These are phyloP conservation scores for Albula glossodonta DNA, from an alignment of 2,113 vertebrate genomes.

Conservation along the genomic window DNA sequence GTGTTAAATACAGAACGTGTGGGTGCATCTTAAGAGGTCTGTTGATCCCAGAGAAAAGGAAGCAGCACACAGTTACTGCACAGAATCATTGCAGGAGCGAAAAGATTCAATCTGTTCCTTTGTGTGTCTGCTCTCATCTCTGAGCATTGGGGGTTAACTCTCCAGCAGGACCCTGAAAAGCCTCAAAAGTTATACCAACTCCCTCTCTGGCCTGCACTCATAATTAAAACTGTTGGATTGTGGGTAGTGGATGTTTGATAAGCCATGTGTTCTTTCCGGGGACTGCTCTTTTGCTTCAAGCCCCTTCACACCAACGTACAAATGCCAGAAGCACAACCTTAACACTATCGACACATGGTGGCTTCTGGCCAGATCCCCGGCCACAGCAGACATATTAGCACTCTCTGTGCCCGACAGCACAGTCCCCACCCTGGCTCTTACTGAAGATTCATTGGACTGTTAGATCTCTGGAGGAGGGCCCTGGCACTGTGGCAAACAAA, in stretches of 20 bases:
- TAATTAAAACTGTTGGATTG: not conserved
- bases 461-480: not conserved
- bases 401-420: too few species aligned
- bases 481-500: not conserved
- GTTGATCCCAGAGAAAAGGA: too few species aligned
- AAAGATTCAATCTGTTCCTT: too few species aligned
- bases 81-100: too few species aligned
- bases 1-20: too few species aligned
- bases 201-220: not conserved
- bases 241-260: not conserved
- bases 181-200: not conserved
- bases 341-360: not conserved
- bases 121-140: not conserved
- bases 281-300: not conserved
- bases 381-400: not conserved
- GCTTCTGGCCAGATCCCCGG: not conserved
- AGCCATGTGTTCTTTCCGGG: too few species aligned
- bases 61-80: too few species aligned
- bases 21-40: too few species aligned
- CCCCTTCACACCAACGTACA: not conserved
- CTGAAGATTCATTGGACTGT: not conserved
- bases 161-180: not conserved
- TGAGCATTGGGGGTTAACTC: not conserved
- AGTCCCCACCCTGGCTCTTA: not conserved
- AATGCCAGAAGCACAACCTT: not conserved